Conservation (phyloP, 92 coral and sea anemone species). For the Isaurus tuberculatus region DNA sequence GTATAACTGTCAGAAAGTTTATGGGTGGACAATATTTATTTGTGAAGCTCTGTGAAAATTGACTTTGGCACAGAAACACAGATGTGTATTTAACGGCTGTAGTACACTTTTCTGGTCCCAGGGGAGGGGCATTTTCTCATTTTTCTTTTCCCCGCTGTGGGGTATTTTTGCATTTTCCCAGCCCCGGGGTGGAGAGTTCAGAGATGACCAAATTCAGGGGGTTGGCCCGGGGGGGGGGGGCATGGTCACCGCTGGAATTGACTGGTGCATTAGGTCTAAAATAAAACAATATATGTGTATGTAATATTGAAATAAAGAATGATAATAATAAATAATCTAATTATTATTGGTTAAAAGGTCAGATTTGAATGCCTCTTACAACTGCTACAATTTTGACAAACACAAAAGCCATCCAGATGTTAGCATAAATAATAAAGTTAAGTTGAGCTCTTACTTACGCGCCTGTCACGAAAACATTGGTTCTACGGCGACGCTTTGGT, state of each 20-base stretch:
- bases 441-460: slow-evolving; percentile 17
- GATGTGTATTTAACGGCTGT: slow-evolving; percentile 12
- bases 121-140: slow-evolving; percentile 14
- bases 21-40: slow-evolving; percentile 10
- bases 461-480: slow-evolving; percentile 16
- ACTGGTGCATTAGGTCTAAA: slow-evolving; percentile 22
- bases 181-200: slow-evolving; percentile 6
- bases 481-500: background rate
- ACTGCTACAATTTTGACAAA: slow-evolving; percentile 15
- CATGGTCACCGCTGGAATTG: slow-evolving; percentile 20
- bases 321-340: background rate
- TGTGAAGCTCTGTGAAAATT: slow-evolving; percentile 11
- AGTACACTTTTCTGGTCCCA: slow-evolving; percentile 12
- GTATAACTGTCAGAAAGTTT: too few relatives aligned
- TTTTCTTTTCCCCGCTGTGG: slow-evolving; percentile 17
- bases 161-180: slow-evolving; percentile 9
- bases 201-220: slow-evolving; percentile 1
- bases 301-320: slow-evolving; percentile 12
- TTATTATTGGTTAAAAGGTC: slow-evolving; percentile 10
- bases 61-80: slow-evolving; percentile 9
- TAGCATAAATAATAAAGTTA: slow-evolving; percentile 8
- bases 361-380: slow-evolving; percentile 19
- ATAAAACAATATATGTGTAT: slow-evolving; percentile 19
- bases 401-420: slow-evolving; percentile 20
- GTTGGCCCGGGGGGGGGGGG: slow-evolving; percentile 9